These are phyloP conservation scores for Apolygus lucorum DNA, from an alignment of 1,140 invertebrate genomes.

Conservation along the genomic window DNA sequence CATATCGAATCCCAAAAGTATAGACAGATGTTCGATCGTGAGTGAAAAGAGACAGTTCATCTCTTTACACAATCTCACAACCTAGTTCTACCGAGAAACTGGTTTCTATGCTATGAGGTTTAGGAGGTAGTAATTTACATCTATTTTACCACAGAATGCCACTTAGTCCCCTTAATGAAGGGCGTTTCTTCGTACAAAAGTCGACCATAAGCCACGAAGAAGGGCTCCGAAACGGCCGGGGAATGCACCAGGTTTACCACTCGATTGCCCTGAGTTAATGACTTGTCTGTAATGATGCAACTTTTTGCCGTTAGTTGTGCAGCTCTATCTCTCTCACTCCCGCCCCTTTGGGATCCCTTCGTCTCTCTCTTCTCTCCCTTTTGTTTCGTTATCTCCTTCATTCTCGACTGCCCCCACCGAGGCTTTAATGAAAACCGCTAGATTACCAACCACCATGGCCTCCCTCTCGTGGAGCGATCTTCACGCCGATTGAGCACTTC, in stretches of 20 bases:
- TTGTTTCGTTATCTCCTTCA: conserved; percentile 20
- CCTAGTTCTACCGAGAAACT: too few relatives aligned
- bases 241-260: conserved; percentile 8
- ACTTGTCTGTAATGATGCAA: conserved; percentile 22
- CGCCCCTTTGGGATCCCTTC: too few relatives aligned
- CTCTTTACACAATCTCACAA: too few relatives aligned
- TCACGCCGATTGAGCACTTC: conserved; percentile 8
- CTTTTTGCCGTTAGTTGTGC: conserved; percentile 18
- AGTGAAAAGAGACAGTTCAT: too few relatives aligned
- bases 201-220: not conserved
- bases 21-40: too few relatives aligned
- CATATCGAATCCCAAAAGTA: too few relatives aligned
- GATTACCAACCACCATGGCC: not conserved
- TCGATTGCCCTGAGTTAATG: conserved; percentile 21
- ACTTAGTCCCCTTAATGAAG: not conserved
- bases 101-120: too few relatives aligned
- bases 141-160: too few relatives aligned
- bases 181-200: not conserved
- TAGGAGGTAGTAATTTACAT: too few relatives aligned
- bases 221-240: not conserved
- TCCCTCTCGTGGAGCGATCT: not conserved
- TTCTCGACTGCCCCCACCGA: conserved; percentile 20
- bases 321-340: not conserved
- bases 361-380: not conserved
- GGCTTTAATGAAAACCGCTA: conserved; percentile 14